These are phyloP conservation scores for Urocitellus parryii DNA, from an alignment of 2,113 vertebrate species.

Conservation along the genomic window DNA sequence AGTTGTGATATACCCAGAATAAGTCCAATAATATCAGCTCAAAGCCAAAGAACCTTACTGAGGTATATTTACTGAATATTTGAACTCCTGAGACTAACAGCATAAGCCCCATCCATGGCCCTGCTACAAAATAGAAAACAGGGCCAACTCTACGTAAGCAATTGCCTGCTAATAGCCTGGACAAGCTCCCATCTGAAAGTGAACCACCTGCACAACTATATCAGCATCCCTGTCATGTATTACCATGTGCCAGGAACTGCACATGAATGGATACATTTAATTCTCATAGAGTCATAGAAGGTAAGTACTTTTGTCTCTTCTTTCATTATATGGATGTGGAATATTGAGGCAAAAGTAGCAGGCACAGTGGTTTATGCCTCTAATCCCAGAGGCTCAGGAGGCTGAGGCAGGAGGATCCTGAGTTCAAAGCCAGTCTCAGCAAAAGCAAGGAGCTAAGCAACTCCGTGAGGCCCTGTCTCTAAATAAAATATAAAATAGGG, in stretches of 20 bases:
- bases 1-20: background rate
- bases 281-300: background rate
- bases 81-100: background rate
- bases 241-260: background rate
- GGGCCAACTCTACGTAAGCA: slow-evolving; percentile 26
- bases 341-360: background rate
- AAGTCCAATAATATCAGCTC: background rate
- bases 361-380: no score
- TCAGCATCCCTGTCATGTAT: background rate
- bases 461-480: no score
- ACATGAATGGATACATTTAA: background rate
- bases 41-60: background rate
- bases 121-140: slow-evolving; percentile 48
- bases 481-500: no score
- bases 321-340: background rate
- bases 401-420: background rate
- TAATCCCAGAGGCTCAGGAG: background rate
- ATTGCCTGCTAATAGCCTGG: background rate
- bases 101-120: background rate
- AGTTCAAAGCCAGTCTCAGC: no score
- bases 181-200: background rate
- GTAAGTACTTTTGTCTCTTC: background rate
- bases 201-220: background rate
- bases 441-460: no score
- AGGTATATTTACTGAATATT: background rate